phyloP scores from a whole-genome alignment of 1,140 invertebrate species.

The Lanistes nyassanus region DNA sequence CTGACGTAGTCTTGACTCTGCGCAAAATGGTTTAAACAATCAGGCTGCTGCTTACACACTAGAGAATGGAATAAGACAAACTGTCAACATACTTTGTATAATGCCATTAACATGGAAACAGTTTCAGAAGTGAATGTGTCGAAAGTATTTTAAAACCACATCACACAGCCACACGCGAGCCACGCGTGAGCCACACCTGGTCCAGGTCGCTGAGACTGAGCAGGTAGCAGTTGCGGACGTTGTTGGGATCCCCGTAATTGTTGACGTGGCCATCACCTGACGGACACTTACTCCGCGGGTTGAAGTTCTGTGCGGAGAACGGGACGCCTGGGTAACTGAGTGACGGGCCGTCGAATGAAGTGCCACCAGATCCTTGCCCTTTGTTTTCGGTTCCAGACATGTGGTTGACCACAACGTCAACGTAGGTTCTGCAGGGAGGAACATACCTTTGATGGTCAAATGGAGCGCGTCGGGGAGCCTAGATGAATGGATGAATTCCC shows the following conservation, averaged over 20 bases:
- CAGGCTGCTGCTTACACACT: no score
- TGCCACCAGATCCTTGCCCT: constrained; percentile 61
- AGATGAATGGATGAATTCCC: neutral
- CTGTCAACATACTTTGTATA: no score
- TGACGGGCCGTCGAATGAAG: constrained; percentile 61
- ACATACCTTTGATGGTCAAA: neutral
- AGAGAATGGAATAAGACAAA: no score
- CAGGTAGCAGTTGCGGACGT: constrained; percentile 78
- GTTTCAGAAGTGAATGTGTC: no score
- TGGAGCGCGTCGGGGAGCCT: neutral
- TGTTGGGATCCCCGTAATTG: constrained; percentile 58
- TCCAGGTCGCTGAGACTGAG: constrained; percentile 80
- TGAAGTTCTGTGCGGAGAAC: constrained; percentile 61
- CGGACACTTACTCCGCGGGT: constrained; percentile 59
- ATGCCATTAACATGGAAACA: no score
- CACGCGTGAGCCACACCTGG: constrained; percentile 57
- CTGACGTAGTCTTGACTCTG: constrained; percentile 74
- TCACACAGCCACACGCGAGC: neutral
- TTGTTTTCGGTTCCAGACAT: constrained; percentile 76
- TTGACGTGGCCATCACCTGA: constrained; percentile 60
- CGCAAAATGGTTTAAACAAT: no score
- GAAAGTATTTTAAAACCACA: no score
- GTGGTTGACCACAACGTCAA: constrained; percentile 88
- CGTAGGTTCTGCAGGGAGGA: constrained; percentile 76
- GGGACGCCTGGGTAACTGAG: constrained; percentile 70